Evolutionary conservation across 2,797 vertebrate species (phyloP).

Genomic region (Poeciliopsis presidionis): DNA sequence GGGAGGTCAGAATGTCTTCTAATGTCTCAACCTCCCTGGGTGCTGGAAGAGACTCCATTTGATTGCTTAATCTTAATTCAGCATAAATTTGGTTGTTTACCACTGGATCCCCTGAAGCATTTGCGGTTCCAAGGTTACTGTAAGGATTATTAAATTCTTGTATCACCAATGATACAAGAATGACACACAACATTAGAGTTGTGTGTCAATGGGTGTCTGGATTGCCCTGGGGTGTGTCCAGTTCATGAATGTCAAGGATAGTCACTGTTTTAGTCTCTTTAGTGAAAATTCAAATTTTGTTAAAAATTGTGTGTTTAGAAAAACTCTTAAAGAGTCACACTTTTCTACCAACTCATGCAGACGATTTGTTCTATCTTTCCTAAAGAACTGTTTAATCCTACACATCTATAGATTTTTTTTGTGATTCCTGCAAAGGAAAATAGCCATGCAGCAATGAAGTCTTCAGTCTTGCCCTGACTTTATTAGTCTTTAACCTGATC

Average conservation of each 20-base stretch:
- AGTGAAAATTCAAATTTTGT: neutral
- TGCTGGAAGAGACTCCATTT: neutral
- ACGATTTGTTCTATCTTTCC: neutral
- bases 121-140: neutral
- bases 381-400: neutral
- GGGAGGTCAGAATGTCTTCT: neutral
- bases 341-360: neutral
- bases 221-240: neutral
- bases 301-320: neutral
- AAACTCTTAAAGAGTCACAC: neutral
- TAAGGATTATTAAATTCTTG: neutral
- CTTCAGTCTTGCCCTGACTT: slow-evolving; percentile 22
- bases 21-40: neutral
- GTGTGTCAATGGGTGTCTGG: neutral
- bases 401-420: neutral
- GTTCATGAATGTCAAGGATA: neutral
- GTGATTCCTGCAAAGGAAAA: neutral
- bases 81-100: neutral
- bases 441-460: slow-evolving; percentile 11
- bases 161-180: neutral
- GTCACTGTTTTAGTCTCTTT: neutral
- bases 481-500: slow-evolving; percentile 47
- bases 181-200: no score
- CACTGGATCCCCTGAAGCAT: neutral
- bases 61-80: neutral